These are phyloP conservation scores for Drosophila lacteicornis DNA, from an alignment of 1,140 invertebrate genomes.

Conservation along the genomic window DNA sequence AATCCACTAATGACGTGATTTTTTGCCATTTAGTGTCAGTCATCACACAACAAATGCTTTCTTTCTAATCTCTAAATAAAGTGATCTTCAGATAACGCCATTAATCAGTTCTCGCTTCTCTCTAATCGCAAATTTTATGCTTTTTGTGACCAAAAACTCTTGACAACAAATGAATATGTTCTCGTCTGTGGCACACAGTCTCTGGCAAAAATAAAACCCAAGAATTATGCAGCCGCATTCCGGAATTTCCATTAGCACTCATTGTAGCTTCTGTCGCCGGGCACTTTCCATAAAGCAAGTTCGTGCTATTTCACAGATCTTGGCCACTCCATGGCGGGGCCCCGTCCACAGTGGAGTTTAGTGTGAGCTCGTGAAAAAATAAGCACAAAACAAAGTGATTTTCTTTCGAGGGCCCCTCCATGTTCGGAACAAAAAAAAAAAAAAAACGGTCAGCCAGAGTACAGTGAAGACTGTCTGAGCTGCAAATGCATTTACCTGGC, in stretches of 20 bases:
- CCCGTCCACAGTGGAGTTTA: conserved; percentile 12
- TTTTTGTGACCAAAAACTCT: not conserved
- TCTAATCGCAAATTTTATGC: not conserved
- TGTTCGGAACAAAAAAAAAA: not conserved
- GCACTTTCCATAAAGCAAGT: conserved; percentile 23
- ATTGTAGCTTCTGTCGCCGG: conserved; percentile 6
- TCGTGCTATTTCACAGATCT: conserved; percentile 40
- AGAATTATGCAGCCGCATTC: conserved; percentile 26
- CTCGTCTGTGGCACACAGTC: not conserved
- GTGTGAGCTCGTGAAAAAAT: conserved; percentile 6
- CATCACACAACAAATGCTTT: not conserved
- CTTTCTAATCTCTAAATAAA: not conserved
- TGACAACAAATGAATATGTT: not conserved
- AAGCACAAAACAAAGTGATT: conserved; percentile 23
- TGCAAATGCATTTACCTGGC: conserved; percentile 28
- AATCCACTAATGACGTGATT: too few species aligned
- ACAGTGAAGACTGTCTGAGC: conserved; percentile 21
- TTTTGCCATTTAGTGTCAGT: not conserved
- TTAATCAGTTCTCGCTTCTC: not conserved
- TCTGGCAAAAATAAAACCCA: conserved; percentile 14
- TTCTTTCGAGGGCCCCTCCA: conserved; percentile 16
- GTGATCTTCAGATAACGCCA: not conserved
- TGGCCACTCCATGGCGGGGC: not conserved
- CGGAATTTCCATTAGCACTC: conserved; percentile 31
- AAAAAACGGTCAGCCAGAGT: not conserved